Base-by-base conservation (phyloP, 2,797 vertebrate genomes). In the Cottoperca gobio region DNA sequence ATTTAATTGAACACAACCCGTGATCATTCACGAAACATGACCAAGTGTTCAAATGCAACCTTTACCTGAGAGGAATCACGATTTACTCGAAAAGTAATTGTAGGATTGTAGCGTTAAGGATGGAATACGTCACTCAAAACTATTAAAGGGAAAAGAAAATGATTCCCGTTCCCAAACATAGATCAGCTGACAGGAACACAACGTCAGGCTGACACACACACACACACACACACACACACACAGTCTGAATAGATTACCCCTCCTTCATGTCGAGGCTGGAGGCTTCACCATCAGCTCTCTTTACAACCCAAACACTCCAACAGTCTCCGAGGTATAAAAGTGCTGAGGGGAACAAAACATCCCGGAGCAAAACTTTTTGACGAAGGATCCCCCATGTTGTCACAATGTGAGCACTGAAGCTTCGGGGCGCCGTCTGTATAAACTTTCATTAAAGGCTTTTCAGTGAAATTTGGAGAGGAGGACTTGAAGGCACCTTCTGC, bases 401-500 rank as follows among this genome's bases (percentile, higher is more conserved):
- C 17, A 33, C 76, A 58, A 23, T 0, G 16, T 1, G 40, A 58
- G 23, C 46, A 0, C 13, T 5, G 4, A 23, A 55, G 2, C 60
- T 55, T 53, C 57, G 14, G 57, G 53, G 57, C 2, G 45, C 46
- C n/a, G 12, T 43, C 58, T 69, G 53, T 73, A 52, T 59, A 49
- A 70, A 76, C 53, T 54, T 60, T 52, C 49, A 65, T 26, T 69
- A 43, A 79, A 46, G 59, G 19, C 24, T 12, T 55, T 82, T 78
- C 42, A 54, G 62, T 70, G 42, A 35, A 71, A 80, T n/a, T n/a
- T n/a, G n/a, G n/a, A 43, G 37, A 23, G 31, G 1, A n/a, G 16
- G 33, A 9, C 45, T 50, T 35, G 4, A 78, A 70, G 60, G 53
- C 58, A 43, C 76, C 60, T 54, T 66, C 39, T 21, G 52, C 4